These are phyloP conservation scores for Oceanodroma leucorhoa DNA, from an alignment of 2,797 vertebrate genomes.

Conservation along the genomic window DNA sequence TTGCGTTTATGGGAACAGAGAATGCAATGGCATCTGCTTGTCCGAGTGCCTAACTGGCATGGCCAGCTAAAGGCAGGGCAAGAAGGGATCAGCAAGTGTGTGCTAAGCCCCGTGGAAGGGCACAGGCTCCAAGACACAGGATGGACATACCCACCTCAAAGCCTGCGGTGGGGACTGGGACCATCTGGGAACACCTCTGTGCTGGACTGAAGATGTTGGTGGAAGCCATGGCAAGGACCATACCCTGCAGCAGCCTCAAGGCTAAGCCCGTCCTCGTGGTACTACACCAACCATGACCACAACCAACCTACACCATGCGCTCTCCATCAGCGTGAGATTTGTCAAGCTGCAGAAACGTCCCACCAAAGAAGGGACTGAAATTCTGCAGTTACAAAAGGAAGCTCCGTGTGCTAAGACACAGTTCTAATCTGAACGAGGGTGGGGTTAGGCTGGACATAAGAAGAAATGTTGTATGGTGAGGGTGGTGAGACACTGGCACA, in stretches of 20 bases:
- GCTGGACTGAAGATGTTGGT: background rate
- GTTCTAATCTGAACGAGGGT: background rate
- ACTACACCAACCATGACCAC: background rate
- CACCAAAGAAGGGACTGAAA: background rate
- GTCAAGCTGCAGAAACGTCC: background rate
- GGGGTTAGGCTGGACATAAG: background rate
- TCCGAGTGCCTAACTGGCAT: background rate
- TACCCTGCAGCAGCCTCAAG: background rate
- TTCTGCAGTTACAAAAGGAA: background rate
- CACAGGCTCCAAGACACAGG: background rate
- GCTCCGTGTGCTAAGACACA: background rate
- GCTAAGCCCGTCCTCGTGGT: background rate
- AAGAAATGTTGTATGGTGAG: background rate
- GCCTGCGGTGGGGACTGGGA: background rate
- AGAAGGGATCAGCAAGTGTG: background rate
- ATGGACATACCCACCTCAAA: background rate
- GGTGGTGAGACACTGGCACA: background rate
- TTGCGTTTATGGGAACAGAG: background rate
- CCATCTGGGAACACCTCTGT: background rate
- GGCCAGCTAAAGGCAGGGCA: background rate
- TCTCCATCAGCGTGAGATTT: background rate
- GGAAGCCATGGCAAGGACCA: background rate
- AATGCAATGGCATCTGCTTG: background rate
- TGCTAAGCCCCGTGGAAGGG: background rate
- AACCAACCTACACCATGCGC: fast-evolving